Percentiles rank a stretch among this genome's conserved stretches.
phyloP scores from a whole-genome alignment of 2,113 vertebrate genomes.

The Pundamilia nyererei region DNA sequence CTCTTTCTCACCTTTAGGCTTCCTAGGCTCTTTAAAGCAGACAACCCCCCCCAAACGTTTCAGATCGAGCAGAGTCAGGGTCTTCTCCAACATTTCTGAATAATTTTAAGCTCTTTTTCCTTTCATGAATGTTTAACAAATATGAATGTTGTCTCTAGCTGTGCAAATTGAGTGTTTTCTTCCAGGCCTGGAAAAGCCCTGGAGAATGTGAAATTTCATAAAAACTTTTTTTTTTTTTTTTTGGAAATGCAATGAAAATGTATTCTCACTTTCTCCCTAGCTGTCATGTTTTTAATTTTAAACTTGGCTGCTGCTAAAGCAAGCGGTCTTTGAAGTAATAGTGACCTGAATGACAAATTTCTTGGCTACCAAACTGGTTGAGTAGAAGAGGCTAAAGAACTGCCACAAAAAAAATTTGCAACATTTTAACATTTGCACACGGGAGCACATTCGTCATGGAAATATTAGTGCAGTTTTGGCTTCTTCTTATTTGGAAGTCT shows the following conservation, averaged over 20 bases:
- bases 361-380: conserved; percentile 14
- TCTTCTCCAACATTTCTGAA: neutral
- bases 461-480: neutral
- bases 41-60: neutral
- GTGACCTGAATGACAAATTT: conserved; percentile 53
- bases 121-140: neutral
- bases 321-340: conserved; percentile 33
- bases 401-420: neutral
- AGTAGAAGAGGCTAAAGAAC: neutral
- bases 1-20: neutral
- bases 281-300: conserved; percentile 34
- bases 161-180: neutral
- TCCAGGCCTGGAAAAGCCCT: neutral
- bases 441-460: neutral
- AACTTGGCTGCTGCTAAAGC: conserved; percentile 18
- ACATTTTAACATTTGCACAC: neutral
- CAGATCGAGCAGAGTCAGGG: neutral
- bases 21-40: neutral
- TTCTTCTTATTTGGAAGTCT: neutral
- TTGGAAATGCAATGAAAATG: conserved; percentile 1
- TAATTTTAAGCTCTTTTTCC: neutral
- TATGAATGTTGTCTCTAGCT: neutral
- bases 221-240: neutral
- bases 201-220: neutral
- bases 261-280: neutral